Evolutionary conservation across 2,113 vertebrate species (phyloP), one percentile per base, ranked within the genome.

Genomic region (Alligator mississippiensis): DNA sequence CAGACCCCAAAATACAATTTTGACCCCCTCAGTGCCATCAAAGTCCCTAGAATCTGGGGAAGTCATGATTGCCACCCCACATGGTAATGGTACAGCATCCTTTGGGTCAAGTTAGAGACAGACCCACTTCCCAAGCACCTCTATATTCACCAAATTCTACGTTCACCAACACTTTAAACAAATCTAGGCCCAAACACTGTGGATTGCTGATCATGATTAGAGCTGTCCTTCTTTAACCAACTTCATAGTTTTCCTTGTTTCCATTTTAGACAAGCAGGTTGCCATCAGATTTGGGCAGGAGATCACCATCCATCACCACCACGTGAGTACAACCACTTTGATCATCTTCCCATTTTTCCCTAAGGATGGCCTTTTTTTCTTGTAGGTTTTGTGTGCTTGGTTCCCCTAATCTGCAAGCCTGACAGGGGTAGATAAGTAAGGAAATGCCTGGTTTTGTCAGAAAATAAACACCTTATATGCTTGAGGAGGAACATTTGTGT

Each of bases 241-340:
- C 11, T 17, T 0, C 3, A 27, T 76, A 82, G 24, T 25, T 11
- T 9, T 24, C 79, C 54, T 15, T 4, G 9, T 1, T 34, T 47
- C 75, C 38, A 59, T 82, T 82, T 68, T 78, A 82, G 24, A 66
- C 64, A 16, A 66, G n/a, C 27, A 30, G n/a, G n/a, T 66, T 38
- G 47, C 38, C 64, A 30, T 66, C 16, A 15, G 30, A 1, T 28
- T 66, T 22, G 11, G 47, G 64, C 14, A 47, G 9, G 5, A 72
- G 34, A 80, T 60, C 68, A 47, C 47, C 47, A 47, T 47, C 83
- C 80, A 57, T 83, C 47, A 21, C 77, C 80, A 30, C 66, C 85
- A 68, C 24, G 60, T 70, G 90, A 90, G 9, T 82, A 34, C 88
- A 88, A 87, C 9, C 8, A 55, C 84, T 89, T 91, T 77, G 89